Evolutionary conservation across 2,113 vertebrate genomes (phyloP), one percentile per base, ranked within the genome.

Genomic region (Sakesphorus luctuosus): DNA sequence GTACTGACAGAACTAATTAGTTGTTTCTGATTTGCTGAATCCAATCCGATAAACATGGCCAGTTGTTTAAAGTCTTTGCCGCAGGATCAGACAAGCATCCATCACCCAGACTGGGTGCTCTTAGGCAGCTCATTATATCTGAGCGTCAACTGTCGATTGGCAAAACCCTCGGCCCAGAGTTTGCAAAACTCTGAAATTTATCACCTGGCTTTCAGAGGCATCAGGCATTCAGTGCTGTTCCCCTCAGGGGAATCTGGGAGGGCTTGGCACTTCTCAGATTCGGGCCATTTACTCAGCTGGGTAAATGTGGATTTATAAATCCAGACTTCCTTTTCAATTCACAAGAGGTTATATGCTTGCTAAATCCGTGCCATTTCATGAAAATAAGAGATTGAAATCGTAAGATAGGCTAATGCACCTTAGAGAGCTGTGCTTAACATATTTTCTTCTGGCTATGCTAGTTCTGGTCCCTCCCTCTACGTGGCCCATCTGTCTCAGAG

Each of bases 91-190:
- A 77, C 38, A 63, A 84, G 35, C 71, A 85, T 90, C 72, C 40
- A 19, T 94, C 92, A 94, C 71, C 35, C 56, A 74, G 81, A 81
- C 68, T 63, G 77, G 66, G 46, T 84, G 61, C 55, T 92, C 31
- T 62, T 56, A 73, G 72, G 50, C 78, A 93, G 75, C 25, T 91
- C 67, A 84, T 95, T 94, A 88, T 74, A 80, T 40, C 79, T 80
- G 83, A 93, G 43, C 1, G 18, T 79, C 3, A 12, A 28, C 44
- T 86, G 80, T 80, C 18, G 79, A 96, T 91, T 66, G 80, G 55
- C 25, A 76, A 93, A 95, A 55, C 38, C 23, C 28, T 24, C 31
- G 38, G 79, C 75, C 75, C 29, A 67, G 82, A 88, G 63, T 93
- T 73, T 47, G 20, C 47, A 67, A 36, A 93, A 71, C 52, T 88